Evolutionary conservation across 2,113 vertebrate species (phyloP).

Genomic region (Cromileptes altivelis): DNA sequence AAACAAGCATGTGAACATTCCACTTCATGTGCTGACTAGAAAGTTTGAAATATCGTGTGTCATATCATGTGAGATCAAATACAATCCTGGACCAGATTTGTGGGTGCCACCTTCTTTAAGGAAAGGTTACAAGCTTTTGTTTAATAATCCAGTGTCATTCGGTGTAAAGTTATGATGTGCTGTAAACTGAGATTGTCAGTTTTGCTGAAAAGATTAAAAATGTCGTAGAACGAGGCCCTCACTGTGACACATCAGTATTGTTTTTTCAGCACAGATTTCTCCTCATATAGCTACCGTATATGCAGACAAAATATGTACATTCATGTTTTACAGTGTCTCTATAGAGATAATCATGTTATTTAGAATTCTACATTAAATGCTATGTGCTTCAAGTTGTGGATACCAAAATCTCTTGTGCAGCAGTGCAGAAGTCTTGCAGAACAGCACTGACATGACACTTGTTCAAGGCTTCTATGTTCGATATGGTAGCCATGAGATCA

Average conservation of each 20-base stretch:
- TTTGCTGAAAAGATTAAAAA: constrained; percentile 18
- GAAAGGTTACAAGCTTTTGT: not conserved
- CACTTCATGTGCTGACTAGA: constrained; percentile 69
- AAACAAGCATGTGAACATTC: constrained; percentile 69
- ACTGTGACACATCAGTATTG: not conserved
- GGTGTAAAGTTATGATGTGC: not conserved
- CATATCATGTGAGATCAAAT: constrained; percentile 50
- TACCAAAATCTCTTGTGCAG: not conserved
- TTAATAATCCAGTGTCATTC: not conserved
- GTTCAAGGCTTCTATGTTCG: not conserved
- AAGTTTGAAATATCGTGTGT: constrained; percentile 52
- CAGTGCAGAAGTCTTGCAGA: not conserved
- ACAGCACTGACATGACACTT: not conserved
- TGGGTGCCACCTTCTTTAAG: constrained; percentile 6
- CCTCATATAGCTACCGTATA: no score
- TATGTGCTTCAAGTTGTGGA: not conserved
- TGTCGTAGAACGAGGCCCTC: not conserved
- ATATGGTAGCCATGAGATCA: not conserved
- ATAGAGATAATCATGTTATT: not conserved
- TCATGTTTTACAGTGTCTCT: not conserved
- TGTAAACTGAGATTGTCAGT: not conserved
- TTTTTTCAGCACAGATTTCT: not conserved
- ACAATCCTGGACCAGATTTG: constrained; percentile 13
- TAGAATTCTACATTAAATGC: not conserved
- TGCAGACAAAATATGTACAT: not conserved